phyloP scores from a whole-genome alignment of 2,113 vertebrate genomes.

The Spilogale gracilis region DNA sequence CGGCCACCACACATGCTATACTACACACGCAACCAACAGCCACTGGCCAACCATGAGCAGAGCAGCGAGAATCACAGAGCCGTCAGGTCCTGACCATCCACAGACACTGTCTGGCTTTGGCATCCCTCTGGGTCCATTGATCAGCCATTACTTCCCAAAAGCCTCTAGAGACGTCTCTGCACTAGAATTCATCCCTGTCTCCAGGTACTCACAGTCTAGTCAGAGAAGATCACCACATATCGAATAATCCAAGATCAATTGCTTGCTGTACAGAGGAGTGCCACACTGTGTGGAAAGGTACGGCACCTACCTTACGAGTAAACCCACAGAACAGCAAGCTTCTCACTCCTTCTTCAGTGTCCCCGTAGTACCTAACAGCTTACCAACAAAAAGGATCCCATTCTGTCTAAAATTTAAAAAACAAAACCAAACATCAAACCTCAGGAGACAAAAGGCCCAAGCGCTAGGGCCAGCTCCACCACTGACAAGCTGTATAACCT shows the following conservation, averaged over 20 bases:
- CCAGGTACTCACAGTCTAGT: not conserved
- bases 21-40: not conserved
- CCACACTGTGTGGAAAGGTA: not conserved
- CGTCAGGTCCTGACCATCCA: not conserved
- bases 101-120: not conserved
- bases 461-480: not conserved
- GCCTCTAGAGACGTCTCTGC: not conserved
- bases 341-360: not conserved
- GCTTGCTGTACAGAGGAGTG: not conserved
- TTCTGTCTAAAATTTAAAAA: not conserved
- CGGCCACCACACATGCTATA: no score
- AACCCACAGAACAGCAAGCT: not conserved
- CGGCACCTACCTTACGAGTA: not conserved
- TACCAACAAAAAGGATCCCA: not conserved
- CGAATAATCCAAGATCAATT: not conserved
- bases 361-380: not conserved
- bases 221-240: not conserved
- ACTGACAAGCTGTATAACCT: not conserved
- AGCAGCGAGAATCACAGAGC: not conserved
- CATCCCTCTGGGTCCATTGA: not conserved
- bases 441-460: not conserved
- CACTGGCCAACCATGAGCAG: not conserved
- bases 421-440: slow-evolving; percentile 1
- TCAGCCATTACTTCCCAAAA: not conserved
- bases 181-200: not conserved